Percentiles rank a stretch among this genome's conserved stretches.
phyloP scores from a whole-genome alignment of 2,888 invertebrate species.

The Leucoma salicis region DNA sequence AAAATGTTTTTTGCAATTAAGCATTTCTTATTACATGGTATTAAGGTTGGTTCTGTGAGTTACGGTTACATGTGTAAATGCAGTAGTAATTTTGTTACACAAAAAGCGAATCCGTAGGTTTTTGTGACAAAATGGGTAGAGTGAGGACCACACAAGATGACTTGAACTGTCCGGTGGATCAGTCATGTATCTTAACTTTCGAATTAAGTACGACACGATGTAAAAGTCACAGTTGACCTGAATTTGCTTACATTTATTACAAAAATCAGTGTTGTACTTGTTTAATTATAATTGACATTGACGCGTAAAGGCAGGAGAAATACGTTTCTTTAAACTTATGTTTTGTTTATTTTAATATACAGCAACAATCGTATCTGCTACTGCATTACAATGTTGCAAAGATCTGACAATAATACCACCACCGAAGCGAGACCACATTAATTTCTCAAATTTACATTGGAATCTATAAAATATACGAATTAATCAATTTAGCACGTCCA shows the following conservation, averaged over 20 bases:
- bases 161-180: slow-evolving; percentile 33
- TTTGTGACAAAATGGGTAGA: slow-evolving; percentile 47
- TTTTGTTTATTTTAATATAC: no score
- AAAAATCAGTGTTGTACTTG: no score
- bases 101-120: slow-evolving; percentile 66
- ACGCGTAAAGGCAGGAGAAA: no score
- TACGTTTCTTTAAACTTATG: no score
- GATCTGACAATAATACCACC: no score
- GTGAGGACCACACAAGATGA: slow-evolving; percentile 66
- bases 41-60: slow-evolving; percentile 40
- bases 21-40: slow-evolving; percentile 21
- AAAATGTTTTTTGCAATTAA: slow-evolving; percentile 11
- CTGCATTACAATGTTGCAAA: no score
- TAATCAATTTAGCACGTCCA: no score
- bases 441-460: no score
- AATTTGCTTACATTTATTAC: slow-evolving; percentile 1
- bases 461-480: no score
- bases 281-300: no score
- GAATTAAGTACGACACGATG: slow-evolving; percentile 21
- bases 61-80: slow-evolving; percentile 18
- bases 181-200: slow-evolving; percentile 38
- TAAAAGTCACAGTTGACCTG: slow-evolving; percentile 13
- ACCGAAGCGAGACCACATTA: no score
- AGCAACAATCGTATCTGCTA: no score
- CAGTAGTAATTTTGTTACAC: slow-evolving; percentile 41